Percentiles rank a stretch among this genome's conserved stretches.
Conservation (phyloP, 1,140 invertebrate species). For the Trachymyrmex septentrionalis region DNA sequence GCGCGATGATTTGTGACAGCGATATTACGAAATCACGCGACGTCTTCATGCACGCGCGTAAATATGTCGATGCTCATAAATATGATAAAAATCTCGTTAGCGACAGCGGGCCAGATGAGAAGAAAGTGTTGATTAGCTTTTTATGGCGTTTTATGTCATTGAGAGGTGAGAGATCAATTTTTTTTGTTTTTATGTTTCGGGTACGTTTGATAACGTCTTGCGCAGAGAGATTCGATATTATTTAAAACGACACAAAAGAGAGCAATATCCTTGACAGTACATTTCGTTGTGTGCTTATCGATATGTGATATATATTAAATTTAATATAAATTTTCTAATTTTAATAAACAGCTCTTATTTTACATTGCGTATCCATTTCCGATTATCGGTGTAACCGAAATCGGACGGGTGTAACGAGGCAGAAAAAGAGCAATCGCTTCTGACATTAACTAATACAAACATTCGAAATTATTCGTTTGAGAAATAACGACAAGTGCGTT, state of each 20-base stretch:
- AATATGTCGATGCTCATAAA: constrained; percentile 11
- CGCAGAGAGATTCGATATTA: neutral
- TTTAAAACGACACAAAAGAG: neutral
- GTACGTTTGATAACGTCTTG: neutral
- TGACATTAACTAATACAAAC: constrained; percentile 17
- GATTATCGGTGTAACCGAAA: too few species aligned
- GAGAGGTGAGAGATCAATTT: neutral
- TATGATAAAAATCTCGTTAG: constrained; percentile 36
- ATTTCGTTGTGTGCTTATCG: too few species aligned
- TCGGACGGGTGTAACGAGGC: too few species aligned
- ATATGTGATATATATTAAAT: too few species aligned
- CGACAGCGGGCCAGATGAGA: neutral
- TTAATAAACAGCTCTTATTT: too few species aligned
- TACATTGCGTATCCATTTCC: too few species aligned
- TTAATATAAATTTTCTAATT: too few species aligned
- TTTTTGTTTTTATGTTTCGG: neutral
- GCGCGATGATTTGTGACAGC: constrained; percentile 32
- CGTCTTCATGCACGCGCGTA: constrained; percentile 26
- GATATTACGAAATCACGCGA: constrained; percentile 26
- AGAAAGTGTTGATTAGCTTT: constrained; percentile 39
- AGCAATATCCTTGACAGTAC: too few species aligned
- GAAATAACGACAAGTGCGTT: neutral
- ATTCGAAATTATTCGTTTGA: constrained; percentile 23
- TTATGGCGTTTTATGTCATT: neutral
- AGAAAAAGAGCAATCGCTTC: neutral